These are phyloP conservation scores for Neosilurus mollespiculum DNA, from an alignment of 2,797 vertebrate species.

Conservation along the genomic window DNA sequence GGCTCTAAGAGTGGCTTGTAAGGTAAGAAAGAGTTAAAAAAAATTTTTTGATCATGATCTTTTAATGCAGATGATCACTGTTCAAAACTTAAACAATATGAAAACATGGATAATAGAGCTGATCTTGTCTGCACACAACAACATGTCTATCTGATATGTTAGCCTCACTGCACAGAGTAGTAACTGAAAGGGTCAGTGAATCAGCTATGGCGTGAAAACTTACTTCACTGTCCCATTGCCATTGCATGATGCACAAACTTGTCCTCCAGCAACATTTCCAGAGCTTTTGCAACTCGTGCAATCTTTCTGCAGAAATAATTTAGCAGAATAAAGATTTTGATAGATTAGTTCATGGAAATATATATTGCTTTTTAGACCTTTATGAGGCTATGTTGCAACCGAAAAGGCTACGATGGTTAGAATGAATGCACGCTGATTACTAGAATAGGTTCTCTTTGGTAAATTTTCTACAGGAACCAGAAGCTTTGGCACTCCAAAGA, in stretches of 20 bases:
- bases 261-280: not conserved
- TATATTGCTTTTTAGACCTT: not conserved
- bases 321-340: not conserved
- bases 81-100: not conserved
- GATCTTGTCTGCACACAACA: not conserved
- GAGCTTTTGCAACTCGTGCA: not conserved
- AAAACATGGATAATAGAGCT: not conserved
- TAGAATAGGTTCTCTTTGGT: too few species aligned
- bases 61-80: not conserved
- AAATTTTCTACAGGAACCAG: too few species aligned
- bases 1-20: not conserved
- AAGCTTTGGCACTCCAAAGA: too few species aligned
- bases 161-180: not conserved
- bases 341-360: not conserved
- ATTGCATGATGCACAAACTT: not conserved
- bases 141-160: not conserved
- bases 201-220: not conserved
- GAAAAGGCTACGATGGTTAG: too few species aligned
- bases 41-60: not conserved
- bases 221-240: slow-evolving; percentile 16
- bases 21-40: not conserved
- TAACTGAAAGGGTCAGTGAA: not conserved
- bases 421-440: too few species aligned
- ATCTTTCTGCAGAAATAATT: slow-evolving; percentile 1
- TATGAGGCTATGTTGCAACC: not conserved